Conservation (phyloP, 2,797 vertebrate species). For the Syngnathus acus region DNA sequence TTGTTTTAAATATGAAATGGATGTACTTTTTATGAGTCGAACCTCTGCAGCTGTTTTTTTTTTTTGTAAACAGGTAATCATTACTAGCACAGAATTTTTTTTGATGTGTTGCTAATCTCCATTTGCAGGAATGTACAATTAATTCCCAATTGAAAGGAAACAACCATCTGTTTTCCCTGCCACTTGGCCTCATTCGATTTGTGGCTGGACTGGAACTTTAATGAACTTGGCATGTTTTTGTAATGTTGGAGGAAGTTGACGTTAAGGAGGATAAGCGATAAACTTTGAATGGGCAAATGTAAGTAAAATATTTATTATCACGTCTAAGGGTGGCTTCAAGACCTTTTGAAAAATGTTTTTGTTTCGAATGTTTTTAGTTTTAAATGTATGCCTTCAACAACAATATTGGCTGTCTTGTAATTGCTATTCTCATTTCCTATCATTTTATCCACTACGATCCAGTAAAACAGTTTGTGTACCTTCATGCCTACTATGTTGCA, state of each 20-base stretch:
- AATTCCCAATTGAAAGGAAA: no score
- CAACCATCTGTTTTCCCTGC: no score
- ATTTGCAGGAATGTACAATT: no score
- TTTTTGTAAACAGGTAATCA: background rate
- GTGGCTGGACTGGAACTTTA: no score
- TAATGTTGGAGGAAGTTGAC: no score
- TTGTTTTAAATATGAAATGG: background rate
- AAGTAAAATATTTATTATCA: no score
- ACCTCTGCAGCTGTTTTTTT: background rate
- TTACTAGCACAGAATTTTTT: no score
- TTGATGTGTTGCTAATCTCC: no score
- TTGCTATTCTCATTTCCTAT: slow-evolving; percentile 6
- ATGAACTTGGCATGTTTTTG: no score
- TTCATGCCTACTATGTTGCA: background rate
- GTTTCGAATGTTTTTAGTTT: background rate
- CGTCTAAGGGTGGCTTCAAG: background rate
- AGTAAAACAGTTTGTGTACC: background rate
- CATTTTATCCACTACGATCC: background rate
- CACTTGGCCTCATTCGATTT: no score
- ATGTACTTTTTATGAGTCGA: background rate
- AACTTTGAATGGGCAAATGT: no score
- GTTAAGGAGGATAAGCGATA: no score
- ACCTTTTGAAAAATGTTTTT: background rate
- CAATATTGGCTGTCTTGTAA: slow-evolving; percentile 18
- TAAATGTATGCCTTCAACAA: background rate